Conservation (phyloP, 2,888 invertebrate genomes). For the Volucella zonaria region DNA sequence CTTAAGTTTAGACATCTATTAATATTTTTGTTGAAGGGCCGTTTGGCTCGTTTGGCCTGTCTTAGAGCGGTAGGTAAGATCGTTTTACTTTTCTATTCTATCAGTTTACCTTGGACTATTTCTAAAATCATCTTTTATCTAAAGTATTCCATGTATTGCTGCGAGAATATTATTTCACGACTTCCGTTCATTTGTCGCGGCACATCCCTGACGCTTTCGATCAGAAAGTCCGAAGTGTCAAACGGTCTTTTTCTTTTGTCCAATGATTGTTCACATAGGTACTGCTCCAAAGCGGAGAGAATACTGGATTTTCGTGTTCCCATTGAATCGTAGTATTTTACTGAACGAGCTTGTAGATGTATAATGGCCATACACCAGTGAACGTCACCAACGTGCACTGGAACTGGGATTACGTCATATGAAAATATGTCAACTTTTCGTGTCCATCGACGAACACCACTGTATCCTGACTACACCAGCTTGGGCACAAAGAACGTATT, state of each 20-base stretch:
- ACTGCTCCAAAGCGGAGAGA: slow-evolving; percentile 88
- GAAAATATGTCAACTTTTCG: slow-evolving; percentile 91
- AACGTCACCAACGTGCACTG: slow-evolving; percentile 95
- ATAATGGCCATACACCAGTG: slow-evolving; percentile 98
- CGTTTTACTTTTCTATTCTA: slow-evolving; percentile 83
- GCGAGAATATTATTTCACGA: slow-evolving; percentile 91
- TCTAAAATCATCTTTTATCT: slow-evolving; percentile 95
- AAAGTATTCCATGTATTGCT: slow-evolving; percentile 97
- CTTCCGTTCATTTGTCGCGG: slow-evolving; percentile 97
- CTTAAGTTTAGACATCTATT: no score
- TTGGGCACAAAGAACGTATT: slow-evolving; percentile 98
- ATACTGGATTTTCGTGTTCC: slow-evolving; percentile 91
- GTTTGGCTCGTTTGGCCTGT: no score
- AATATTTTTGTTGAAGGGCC: no score
- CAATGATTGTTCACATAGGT: slow-evolving; percentile 91
- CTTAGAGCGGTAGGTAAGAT: neutral
- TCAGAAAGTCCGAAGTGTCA: slow-evolving; percentile 87
- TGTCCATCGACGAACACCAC: slow-evolving; percentile 94
- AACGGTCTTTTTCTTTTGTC: slow-evolving; percentile 93
- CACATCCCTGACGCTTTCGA: slow-evolving; percentile 89
- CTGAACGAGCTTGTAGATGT: slow-evolving; percentile 88
- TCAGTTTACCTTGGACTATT: slow-evolving; percentile 89
- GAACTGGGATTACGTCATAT: slow-evolving; percentile 92
- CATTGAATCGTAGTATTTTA: slow-evolving; percentile 97
- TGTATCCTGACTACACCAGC: slow-evolving; percentile 90